Evolutionary conservation across 37 sponge, comb jelly and placozoan species (phyloP).

Genomic region (Crambe crambe): DNA sequence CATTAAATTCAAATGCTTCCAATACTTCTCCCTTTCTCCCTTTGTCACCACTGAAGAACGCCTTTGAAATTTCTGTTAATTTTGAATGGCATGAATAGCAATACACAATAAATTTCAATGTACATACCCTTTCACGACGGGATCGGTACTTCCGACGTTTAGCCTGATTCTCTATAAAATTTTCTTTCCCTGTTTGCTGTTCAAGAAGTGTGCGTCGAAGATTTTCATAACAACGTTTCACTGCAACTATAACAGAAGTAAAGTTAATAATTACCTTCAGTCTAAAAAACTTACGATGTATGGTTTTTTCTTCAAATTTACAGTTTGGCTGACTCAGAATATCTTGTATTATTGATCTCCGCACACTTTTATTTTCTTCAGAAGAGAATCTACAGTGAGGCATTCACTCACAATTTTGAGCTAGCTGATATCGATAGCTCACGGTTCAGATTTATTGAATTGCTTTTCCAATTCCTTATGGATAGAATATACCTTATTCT

Average conservation of each 20-base stretch:
- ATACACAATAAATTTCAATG: no score
- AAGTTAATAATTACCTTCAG: not conserved
- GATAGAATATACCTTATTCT: no score
- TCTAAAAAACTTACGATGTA: not conserved
- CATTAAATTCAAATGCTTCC: not conserved
- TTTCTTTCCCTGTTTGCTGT: not conserved
- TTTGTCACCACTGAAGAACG: not conserved
- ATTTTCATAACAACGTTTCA: slow-evolving; percentile 4
- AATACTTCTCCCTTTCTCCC: not conserved
- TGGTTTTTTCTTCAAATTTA: not conserved
- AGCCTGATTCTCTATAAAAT: not conserved
- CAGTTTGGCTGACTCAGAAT: not conserved
- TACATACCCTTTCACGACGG: slow-evolving; percentile 7
- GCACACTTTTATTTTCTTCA: no score
- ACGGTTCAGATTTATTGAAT: no score
- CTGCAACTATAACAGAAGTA: not conserved
- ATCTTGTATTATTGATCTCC: not conserved
- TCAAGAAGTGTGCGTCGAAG: not conserved
- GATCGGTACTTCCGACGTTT: slow-evolving; percentile 8
- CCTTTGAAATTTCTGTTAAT: slow-evolving; percentile 2
- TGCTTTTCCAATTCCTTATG: no score
- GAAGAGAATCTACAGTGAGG: no score
- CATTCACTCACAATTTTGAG: no score
- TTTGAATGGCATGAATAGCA: no score
- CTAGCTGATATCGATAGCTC: no score